phyloP scores from a whole-genome alignment of 2,888 invertebrate genomes.

The Drosophila atripex region DNA sequence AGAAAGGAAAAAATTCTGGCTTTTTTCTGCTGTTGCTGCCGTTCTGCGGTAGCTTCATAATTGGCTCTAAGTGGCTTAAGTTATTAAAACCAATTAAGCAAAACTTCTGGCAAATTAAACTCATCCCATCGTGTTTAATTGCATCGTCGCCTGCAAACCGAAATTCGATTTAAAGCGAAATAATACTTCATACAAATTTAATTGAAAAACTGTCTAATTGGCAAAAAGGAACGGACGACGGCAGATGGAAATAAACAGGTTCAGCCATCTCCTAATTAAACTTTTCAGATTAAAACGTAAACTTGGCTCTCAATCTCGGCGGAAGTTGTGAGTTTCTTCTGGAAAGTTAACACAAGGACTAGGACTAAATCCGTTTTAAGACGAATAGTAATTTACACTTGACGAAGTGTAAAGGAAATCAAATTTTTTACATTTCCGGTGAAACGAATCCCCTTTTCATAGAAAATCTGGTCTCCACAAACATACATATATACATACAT shows the following conservation, averaged over 20 bases:
- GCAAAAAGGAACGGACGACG: background rate
- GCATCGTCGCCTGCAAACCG: constrained; percentile 20
- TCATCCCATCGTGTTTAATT: constrained; percentile 25
- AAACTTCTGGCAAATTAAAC: constrained; percentile 17
- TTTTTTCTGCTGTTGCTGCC: background rate
- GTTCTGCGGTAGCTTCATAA: constrained; percentile 19
- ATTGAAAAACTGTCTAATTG: constrained; percentile 54
- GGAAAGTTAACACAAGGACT: constrained; percentile 12
- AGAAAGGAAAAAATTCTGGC: background rate
- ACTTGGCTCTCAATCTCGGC: constrained; percentile 4
- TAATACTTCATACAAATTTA: constrained; percentile 17
- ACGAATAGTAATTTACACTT: constrained; percentile 27
- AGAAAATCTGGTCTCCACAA: constrained; percentile 3
- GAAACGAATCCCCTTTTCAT: background rate
- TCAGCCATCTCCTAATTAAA: constrained; percentile 38
- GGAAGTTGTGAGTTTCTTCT: constrained; percentile 24
- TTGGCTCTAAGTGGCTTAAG: constrained; percentile 39
- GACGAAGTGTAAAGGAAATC: constrained; percentile 12
- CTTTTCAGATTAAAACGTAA: constrained; percentile 42
- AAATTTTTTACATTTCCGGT: background rate
- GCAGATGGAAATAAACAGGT: constrained; percentile 28
- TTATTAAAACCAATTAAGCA: constrained; percentile 33
- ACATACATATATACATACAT: constrained; percentile 12
- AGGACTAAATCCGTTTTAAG: constrained; percentile 23
- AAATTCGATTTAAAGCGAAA: constrained; percentile 27